Evolutionary conservation across 2,888 invertebrate species (phyloP).

Genomic region (Dasysyrphus tricinctus): DNA sequence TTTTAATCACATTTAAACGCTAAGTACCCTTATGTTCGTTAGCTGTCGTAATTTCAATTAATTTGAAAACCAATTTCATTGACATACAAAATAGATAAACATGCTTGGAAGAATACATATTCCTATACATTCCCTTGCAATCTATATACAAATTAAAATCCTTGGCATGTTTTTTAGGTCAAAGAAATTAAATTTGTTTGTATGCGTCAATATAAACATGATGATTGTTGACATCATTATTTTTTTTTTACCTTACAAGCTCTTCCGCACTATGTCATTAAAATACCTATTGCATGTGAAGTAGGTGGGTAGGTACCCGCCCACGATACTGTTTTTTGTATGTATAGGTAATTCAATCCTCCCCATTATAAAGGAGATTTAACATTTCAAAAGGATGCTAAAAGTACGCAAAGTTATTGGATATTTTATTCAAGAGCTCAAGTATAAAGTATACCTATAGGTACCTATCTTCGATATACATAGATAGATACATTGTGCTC

Average conservation of each 20-base stretch:
- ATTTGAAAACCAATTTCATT: neutral
- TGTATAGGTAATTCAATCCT: constrained; percentile 14
- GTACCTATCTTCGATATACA: neutral
- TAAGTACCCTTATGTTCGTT: too few relatives aligned
- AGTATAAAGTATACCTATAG: neutral
- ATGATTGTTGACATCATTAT: constrained; percentile 12
- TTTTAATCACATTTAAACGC: too few relatives aligned
- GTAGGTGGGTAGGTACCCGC: neutral
- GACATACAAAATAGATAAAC: neutral
- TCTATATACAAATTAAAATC: neutral
- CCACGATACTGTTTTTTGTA: neutral
- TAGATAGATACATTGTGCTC: neutral
- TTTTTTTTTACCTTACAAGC: neutral
- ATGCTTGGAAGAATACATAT: neutral
- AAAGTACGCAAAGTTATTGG: constrained; percentile 1
- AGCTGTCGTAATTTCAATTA: neutral
- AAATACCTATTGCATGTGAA: neutral
- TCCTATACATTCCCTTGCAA: neutral
- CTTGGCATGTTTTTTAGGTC: neutral
- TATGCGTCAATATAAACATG: neutral
- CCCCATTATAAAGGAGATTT: constrained; percentile 1
- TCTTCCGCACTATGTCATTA: neutral
- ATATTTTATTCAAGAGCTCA: constrained; percentile 8
- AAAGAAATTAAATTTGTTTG: constrained; percentile 9
- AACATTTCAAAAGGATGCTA: constrained; percentile 26